phyloP scores from a whole-genome alignment of 2,888 invertebrate species.

The Epistrophe grossulariae region DNA sequence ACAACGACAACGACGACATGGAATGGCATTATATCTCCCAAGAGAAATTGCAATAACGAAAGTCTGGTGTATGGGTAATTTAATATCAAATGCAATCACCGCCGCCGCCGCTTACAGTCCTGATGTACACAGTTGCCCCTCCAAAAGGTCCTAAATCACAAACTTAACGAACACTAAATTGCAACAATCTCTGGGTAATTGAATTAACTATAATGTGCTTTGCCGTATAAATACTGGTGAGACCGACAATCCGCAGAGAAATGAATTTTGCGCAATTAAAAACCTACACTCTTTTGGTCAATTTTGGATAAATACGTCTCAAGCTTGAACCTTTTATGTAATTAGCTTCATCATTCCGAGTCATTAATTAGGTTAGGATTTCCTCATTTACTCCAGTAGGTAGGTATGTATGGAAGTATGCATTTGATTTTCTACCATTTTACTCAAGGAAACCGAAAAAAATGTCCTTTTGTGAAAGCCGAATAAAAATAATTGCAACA shows the following conservation, averaged over 20 bases:
- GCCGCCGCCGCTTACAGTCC: not conserved
- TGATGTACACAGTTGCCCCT: not conserved
- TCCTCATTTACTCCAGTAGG: slow-evolving; percentile 10
- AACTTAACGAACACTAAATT: slow-evolving; percentile 67
- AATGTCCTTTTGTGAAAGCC: slow-evolving; percentile 33
- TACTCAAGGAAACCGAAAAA: not conserved
- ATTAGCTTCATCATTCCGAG: slow-evolving; percentile 71
- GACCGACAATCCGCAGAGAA: not conserved
- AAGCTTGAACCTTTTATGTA: slow-evolving; percentile 49
- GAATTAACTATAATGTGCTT: slow-evolving; percentile 65
- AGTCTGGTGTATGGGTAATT: slow-evolving; percentile 52
- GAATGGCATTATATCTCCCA: not conserved
- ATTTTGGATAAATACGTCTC: slow-evolving; percentile 49
- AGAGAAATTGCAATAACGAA: slow-evolving; percentile 49
- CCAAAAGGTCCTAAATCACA: slow-evolving; percentile 62
- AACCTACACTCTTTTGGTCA: slow-evolving; percentile 12
- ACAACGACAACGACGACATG: not conserved
- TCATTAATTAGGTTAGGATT: slow-evolving; percentile 63
- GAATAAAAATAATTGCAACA: slow-evolving; percentile 59
- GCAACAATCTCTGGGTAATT: slow-evolving; percentile 68
- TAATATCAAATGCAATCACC: slow-evolving; percentile 61
- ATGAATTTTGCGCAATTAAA: not conserved
- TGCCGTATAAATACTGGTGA: not conserved
- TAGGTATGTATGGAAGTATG: slow-evolving; percentile 30
- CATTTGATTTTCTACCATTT: slow-evolving; percentile 34